Conservation (phyloP, 2,888 invertebrate species). For the Galeopsomyia nigrocyanea region DNA sequence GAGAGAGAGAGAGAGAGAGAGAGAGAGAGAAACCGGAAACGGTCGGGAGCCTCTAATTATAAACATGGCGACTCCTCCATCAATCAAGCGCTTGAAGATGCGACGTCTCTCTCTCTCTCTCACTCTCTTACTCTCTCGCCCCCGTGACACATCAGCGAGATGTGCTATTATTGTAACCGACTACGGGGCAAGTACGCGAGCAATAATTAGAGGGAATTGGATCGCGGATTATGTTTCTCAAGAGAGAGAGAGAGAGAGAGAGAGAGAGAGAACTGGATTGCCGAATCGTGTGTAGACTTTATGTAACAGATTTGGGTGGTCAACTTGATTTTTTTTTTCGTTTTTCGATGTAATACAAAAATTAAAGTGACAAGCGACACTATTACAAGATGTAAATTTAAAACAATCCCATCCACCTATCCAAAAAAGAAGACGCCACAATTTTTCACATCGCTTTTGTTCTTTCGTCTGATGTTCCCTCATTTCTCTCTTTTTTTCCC, state of each 20-base stretch:
- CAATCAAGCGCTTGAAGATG: conserved; percentile 62
- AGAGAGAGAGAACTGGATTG: too few relatives aligned
- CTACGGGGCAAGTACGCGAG: conserved; percentile 48
- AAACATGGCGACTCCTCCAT: conserved; percentile 66
- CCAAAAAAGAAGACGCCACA: neutral
- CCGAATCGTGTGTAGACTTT: too few relatives aligned
- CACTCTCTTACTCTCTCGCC: conserved; percentile 32
- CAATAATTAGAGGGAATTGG: conserved; percentile 59
- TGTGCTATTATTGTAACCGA: conserved; percentile 57
- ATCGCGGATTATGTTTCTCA: conserved; percentile 53
- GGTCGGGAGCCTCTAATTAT: conserved; percentile 64
- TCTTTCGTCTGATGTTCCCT: neutral
- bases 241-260: too few relatives aligned
- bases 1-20: conserved; percentile 1
- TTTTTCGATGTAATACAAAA: too few relatives aligned
- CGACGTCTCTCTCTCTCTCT: conserved; percentile 44
- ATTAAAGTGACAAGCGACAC: neutral
- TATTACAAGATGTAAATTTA: neutral
- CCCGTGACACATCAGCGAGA: conserved; percentile 49
- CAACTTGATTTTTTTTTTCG: too few relatives aligned
- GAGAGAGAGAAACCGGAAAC: conserved; percentile 49
- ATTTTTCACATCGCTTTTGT: conserved; percentile 19
- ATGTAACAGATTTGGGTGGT: too few relatives aligned
- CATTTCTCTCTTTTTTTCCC: too few relatives aligned
- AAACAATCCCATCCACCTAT: conserved; percentile 11